A percentile compares a stretch with the other conserved stretches of the same genome.
Conservation (phyloP, 2,797 vertebrate genomes). For the Zalophus californianus region DNA sequence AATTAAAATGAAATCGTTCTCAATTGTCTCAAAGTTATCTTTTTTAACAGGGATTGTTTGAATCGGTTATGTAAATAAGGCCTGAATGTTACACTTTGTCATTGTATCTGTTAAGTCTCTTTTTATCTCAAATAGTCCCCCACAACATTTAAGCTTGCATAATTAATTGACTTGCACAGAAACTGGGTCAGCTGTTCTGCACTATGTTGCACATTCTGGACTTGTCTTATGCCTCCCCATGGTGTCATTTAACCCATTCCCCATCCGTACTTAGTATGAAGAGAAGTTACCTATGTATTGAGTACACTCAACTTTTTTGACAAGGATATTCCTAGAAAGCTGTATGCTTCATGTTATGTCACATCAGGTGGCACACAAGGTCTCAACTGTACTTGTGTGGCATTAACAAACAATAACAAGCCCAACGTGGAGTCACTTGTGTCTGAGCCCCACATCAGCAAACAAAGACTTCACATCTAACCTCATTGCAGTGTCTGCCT, state of each 20-base stretch:
- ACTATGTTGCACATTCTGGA: no score
- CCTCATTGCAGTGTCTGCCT: neutral
- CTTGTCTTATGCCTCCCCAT: neutral
- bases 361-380: neutral
- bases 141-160: neutral
- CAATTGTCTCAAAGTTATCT: neutral
- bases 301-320: neutral
- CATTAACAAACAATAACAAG: neutral
- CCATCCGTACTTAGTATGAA: neutral
- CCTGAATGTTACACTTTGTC: neutral
- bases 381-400: fast-evolving
- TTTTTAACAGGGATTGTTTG: neutral
- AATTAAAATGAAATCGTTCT: neutral
- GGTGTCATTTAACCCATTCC: neutral
- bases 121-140: neutral
- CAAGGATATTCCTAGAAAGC: neutral
- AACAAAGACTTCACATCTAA: neutral
- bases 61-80: neutral
- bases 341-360: neutral
- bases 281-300: neutral
- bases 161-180: neutral
- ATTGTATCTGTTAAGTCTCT: neutral
- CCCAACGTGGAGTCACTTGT: neutral
- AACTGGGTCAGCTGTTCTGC: neutral
- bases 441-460: neutral